These are phyloP conservation scores for Pseudoatta argentina DNA, from an alignment of 1,140 invertebrate genomes.

Conservation along the genomic window DNA sequence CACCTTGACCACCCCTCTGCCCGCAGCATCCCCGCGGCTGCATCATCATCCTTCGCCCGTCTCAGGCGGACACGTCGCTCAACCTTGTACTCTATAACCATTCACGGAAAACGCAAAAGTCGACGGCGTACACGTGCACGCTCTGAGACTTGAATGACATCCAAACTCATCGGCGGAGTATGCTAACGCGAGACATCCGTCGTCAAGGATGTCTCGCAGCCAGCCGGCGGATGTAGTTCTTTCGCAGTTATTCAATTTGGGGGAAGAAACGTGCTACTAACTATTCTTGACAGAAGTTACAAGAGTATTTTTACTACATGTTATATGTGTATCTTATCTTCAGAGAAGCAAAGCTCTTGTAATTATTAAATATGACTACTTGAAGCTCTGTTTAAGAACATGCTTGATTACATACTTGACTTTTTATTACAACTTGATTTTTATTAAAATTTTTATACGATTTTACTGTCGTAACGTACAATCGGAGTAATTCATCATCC, in stretches of 20 bases:
- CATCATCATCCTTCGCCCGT: conserved; percentile 31
- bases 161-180: conserved; percentile 18
- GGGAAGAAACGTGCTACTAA: not conserved
- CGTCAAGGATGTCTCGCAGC: conserved; percentile 40
- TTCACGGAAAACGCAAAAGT: conserved; percentile 68
- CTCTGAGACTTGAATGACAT: conserved; percentile 37
- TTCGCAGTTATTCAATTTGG: conserved; percentile 1
- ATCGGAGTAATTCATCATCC: not conserved
- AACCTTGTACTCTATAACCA: conserved; percentile 76
- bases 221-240: not conserved
- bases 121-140: conserved; percentile 40
- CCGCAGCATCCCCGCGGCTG: conserved; percentile 33
- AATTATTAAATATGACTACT: conserved; percentile 4
- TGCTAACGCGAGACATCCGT: conserved; percentile 20
- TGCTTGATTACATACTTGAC: too few species aligned
- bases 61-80: conserved; percentile 38
- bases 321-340: not conserved
- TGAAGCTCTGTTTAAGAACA: not conserved
- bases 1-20: not conserved
- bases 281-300: not conserved
- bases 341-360: not conserved
- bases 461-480: not conserved
- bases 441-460: not conserved
- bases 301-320: not conserved
- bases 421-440: not conserved